Conservation (phyloP, 2,888 invertebrate genomes). For the Cerceris rybyensis region DNA sequence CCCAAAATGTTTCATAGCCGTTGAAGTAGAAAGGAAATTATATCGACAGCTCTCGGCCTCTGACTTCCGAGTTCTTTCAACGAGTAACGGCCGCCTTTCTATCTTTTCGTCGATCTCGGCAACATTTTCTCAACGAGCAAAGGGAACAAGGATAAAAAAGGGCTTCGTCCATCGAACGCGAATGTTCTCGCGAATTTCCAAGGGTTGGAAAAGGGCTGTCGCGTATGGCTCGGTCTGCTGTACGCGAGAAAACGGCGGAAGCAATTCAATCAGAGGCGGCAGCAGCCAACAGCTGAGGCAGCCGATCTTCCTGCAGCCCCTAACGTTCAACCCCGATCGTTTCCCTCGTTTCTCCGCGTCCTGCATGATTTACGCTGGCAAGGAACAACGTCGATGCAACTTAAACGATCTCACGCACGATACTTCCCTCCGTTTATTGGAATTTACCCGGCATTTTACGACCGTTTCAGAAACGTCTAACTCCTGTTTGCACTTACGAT, state of each 20-base stretch:
- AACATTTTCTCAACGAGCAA: conserved; percentile 32
- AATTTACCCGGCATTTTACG: conserved; percentile 24
- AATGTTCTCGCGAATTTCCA: conserved; percentile 17
- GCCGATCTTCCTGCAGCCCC: conserved; percentile 23
- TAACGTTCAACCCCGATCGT: conserved; percentile 23
- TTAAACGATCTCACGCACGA: conserved; percentile 55
- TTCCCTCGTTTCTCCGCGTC: conserved; percentile 35
- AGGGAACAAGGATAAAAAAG: background rate
- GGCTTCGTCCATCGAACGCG: background rate
- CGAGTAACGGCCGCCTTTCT: conserved; percentile 34
- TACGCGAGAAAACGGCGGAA: conserved; percentile 59
- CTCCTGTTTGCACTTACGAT: too few relatives aligned
- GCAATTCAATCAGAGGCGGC: conserved; percentile 79
- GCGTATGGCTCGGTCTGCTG: conserved; percentile 35
- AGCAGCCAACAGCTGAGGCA: conserved; percentile 78
- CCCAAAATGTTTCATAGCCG: conserved; percentile 30
- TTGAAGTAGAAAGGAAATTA: conserved; percentile 47
- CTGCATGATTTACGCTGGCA: conserved; percentile 57
- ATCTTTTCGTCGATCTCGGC: conserved; percentile 24
- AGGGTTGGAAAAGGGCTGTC: conserved; percentile 8
- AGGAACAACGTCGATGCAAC: conserved; percentile 47
- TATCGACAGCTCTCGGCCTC: conserved; percentile 49
- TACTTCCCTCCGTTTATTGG: conserved; percentile 28
- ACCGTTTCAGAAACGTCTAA: too few relatives aligned
- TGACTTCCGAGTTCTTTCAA: conserved; percentile 24